Conservation (phyloP, 2,797 vertebrate species). For the Notoglanidium macrostoma region DNA sequence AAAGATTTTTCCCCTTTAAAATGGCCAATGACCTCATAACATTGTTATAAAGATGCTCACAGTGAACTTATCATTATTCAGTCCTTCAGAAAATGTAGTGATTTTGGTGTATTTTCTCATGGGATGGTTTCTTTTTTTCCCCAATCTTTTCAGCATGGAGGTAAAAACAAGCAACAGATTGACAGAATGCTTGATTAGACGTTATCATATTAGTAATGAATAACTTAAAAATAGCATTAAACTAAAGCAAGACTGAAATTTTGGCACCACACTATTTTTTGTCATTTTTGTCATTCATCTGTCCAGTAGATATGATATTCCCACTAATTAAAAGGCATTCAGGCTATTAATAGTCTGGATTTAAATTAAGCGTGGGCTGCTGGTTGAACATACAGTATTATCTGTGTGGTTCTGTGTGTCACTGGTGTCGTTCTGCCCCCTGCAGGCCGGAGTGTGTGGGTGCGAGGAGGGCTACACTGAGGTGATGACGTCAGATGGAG, state of each 20-base stretch:
- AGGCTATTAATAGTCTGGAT: background rate
- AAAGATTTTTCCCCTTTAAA: no score
- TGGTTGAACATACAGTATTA: background rate
- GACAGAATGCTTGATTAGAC: background rate
- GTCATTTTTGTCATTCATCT: background rate
- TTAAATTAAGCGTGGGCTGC: background rate
- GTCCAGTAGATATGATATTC: background rate
- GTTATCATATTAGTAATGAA: background rate
- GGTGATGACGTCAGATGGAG: slow-evolving; percentile 90
- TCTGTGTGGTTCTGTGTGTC: background rate
- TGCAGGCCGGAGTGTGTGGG: slow-evolving; percentile 84
- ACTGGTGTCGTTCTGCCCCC: slow-evolving; percentile 49
- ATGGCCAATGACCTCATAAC: no score
- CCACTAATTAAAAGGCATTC: no score
- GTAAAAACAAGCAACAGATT: background rate
- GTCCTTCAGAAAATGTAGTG: no score
- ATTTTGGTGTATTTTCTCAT: no score
- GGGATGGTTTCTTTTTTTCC: no score
- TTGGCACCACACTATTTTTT: background rate
- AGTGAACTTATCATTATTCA: no score
- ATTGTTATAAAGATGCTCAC: no score
- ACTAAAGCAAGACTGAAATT: background rate
- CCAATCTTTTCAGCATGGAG: no score
- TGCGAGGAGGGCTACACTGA: slow-evolving; percentile 96
- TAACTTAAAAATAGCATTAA: background rate